phyloP scores from a whole-genome alignment of 2,888 invertebrate genomes.

The Microchrysa polita region DNA sequence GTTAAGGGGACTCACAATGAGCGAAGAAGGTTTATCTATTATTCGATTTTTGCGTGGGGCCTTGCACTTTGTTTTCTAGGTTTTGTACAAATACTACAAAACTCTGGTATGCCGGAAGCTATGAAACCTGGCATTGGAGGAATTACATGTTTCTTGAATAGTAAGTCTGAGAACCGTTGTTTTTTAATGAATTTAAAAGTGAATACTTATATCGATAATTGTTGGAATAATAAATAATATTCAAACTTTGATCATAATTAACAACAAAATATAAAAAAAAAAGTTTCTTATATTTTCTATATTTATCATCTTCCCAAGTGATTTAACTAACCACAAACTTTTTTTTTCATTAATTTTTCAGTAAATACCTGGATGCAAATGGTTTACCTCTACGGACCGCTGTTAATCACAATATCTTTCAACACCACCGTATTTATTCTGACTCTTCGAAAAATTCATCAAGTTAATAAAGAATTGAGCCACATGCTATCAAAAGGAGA shows the following conservation, averaged over 20 bases:
- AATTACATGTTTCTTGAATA: conserved; percentile 69
- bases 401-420: conserved; percentile 11
- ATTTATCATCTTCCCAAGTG: too few species aligned
- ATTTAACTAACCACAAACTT: too few species aligned
- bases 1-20: conserved; percentile 59
- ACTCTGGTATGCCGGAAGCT: conserved; percentile 52
- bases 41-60: conserved; percentile 62
- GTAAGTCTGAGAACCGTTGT: too few species aligned
- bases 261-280: too few species aligned
- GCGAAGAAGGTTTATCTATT: conserved; percentile 60
- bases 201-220: too few species aligned
- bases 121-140: conserved; percentile 68
- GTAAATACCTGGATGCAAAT: too few species aligned
- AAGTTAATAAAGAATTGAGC: conserved; percentile 27
- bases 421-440: conserved; percentile 14
- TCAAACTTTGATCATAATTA: too few species aligned
- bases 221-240: too few species aligned
- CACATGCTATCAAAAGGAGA: conserved; percentile 11
- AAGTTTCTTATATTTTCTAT: too few species aligned
- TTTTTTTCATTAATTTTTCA: too few species aligned
- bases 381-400: conserved; percentile 7
- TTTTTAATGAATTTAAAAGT: too few species aligned
- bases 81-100: conserved; percentile 58
- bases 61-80: conserved; percentile 56
- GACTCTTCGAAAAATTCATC: neutral